Base-by-base conservation (phyloP, 64 coral and sea anemone species). In the Pachyseris speciosa region DNA sequence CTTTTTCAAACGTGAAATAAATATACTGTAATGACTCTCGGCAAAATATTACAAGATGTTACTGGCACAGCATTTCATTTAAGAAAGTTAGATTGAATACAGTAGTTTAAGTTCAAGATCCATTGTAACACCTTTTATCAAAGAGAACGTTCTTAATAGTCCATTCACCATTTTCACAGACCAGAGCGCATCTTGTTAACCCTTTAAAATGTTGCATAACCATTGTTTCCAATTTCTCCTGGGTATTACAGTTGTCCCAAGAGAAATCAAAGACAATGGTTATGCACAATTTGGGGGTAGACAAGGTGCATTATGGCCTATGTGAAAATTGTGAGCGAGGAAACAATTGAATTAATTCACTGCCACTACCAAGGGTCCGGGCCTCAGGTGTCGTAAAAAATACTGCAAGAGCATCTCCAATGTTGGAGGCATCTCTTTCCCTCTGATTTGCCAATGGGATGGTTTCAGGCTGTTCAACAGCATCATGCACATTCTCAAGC, bases 321-420 rank as follows among this genome's bases (percentile, higher is more conserved):
- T 3, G 13, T 70, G 65, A 68, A 68, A 68, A 68, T 68, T 27
- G 2, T 70, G 67, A 70, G 39, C 39, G 15, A 70, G 67, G 67
- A 70, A 70, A 70, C 15, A 70, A 70, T 70, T 70, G 36, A 70
- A 70, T 70, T 70, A 39, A 70, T 70, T 70, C 67, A 70, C 67
- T 70, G 19, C 67, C 67, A 70, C 67, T 41, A 70, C 33, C 67
- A 22, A 70, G 67, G 37, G 67, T 70, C 67, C 67, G 67, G 67
- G 17, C 34, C 67, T 70, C 67, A 40, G 67, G 67, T 70, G 37
- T 70, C 19, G 67, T 70, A 4, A 70, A 70, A 67, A 70, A 39
- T 70, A 70, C 67, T 70, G 67, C 37, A n/a, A 70, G 37, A 70
- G 67, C 67, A 70, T 70, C 65, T 68, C 33, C 33, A 70, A 70